Conservation (phyloP, 2,888 invertebrate species). For the Diaphora mendica region DNA sequence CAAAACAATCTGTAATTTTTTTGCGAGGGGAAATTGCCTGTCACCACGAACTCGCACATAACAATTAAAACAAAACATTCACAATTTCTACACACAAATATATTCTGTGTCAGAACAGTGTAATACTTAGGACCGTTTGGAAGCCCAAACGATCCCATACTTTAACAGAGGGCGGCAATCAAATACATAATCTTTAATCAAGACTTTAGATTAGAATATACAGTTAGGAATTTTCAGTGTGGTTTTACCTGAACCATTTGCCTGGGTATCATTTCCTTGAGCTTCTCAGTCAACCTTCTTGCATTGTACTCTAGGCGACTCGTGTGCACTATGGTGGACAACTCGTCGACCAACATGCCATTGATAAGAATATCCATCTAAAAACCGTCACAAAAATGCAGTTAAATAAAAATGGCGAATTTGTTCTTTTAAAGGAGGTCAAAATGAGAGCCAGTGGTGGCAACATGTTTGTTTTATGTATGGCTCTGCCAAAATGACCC, state of each 20-base stretch:
- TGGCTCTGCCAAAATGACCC: too few species aligned
- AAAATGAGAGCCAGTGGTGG: not conserved
- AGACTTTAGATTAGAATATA: not conserved
- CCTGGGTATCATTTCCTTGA: conserved; percentile 94
- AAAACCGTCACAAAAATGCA: conserved; percentile 24
- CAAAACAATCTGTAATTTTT: too few species aligned
- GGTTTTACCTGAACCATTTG: conserved; percentile 90
- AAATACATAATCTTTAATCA: too few species aligned
- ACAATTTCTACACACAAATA: too few species aligned
- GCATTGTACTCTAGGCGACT: conserved; percentile 89
- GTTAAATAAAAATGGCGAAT: not conserved
- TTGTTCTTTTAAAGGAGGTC: not conserved
- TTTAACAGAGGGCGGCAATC: too few species aligned
- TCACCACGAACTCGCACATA: too few species aligned
- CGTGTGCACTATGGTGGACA: conserved; percentile 92
- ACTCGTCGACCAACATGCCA: conserved; percentile 92
- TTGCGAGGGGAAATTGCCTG: too few species aligned
- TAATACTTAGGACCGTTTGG: too few species aligned
- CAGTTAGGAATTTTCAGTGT: not conserved
- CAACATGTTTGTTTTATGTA: too few species aligned
- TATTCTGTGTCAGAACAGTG: too few species aligned
- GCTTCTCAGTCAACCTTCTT: conserved; percentile 89
- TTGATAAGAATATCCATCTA: conserved; percentile 93
- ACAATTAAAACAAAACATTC: too few species aligned
- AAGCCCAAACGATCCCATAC: too few species aligned